Evolutionary conservation across 2,888 invertebrate genomes (phyloP).

Genomic region (Leucophenga montana): DNA sequence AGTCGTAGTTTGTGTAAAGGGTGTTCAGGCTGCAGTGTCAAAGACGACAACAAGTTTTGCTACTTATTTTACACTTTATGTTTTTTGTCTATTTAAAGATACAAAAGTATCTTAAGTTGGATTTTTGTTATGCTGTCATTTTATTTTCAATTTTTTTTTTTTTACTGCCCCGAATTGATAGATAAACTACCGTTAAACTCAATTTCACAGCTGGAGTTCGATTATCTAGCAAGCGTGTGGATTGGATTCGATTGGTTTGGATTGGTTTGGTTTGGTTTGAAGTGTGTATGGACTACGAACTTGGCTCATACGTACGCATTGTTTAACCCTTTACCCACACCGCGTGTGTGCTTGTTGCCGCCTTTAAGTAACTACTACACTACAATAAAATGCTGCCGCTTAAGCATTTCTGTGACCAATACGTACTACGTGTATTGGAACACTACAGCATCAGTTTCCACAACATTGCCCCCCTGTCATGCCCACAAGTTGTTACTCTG

Average conservation of each 20-base stretch:
- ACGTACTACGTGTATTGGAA: conserved; percentile 41
- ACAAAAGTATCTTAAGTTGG: not conserved
- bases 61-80: not conserved
- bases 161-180: conserved; percentile 46
- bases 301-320: conserved; percentile 53
- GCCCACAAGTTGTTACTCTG: conserved; percentile 43
- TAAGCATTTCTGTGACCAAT: conserved; percentile 43
- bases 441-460: conserved; percentile 34
- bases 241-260: too few species aligned
- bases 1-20: too few species aligned
- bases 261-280: not conserved
- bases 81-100: not conserved
- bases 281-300: not conserved
- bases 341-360: conserved; percentile 45
- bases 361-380: conserved; percentile 22
- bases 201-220: conserved; percentile 56
- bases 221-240: conserved; percentile 14
- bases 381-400: not conserved
- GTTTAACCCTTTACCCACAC: conserved; percentile 49
- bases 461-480: conserved; percentile 25
- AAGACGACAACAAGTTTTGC: too few species aligned
- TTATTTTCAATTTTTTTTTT: too few species aligned
- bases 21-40: too few species aligned
- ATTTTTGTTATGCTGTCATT: too few species aligned
- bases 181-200: conserved; percentile 69